Base-by-base conservation (phyloP, 2,888 invertebrate species). In the Trissoscelio sp. region DNA sequence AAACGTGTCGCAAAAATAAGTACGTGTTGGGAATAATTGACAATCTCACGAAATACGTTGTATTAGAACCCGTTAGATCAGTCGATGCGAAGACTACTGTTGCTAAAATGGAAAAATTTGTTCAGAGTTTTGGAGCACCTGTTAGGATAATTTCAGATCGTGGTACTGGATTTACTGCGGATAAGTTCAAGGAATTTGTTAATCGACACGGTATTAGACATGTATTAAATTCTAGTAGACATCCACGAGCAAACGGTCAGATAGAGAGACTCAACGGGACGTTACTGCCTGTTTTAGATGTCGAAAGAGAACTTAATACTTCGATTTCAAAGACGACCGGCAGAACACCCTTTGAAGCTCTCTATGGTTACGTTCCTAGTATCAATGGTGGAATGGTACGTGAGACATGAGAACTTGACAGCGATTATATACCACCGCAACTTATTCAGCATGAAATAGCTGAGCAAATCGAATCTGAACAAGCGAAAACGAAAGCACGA, bases 1-100 rank as follows among this genome's bases (percentile, higher is more conserved):
- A 60, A 1, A 69, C 70, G 4, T 42, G 16, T 0, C 46, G 24
- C 6, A 9, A 55, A n/a, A 81, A 83, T 31, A 81, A 78, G 42
- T 74, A 84, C 44, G 37, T 85, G 0, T 48, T 84, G 1, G 70
- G 62, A 1, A 14, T 81, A 1, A 67, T 84, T 0, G 84, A 85
- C 44, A 81, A 77, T 37, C 53, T 83, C 0, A 85, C 81, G 5
- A 83, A 79, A 67, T 85, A 64, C 51, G 64, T 66, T 5, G 48
- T 66, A 7, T 31, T 85, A 4, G 48, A 74, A 44, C 74, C 83
- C 9, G 82, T 78, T 2, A 79, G 48, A n/a, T 69, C 46, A 31
- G 79, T 79, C 0, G 72, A 66, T 2, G 48, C 80, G 1, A 46
- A 20, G 20, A 20, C 34, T 0, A 79, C 79, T 1, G 55, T 85